Conservation (phyloP, 1,140 invertebrate genomes). For the Piezodorus guildinii region DNA sequence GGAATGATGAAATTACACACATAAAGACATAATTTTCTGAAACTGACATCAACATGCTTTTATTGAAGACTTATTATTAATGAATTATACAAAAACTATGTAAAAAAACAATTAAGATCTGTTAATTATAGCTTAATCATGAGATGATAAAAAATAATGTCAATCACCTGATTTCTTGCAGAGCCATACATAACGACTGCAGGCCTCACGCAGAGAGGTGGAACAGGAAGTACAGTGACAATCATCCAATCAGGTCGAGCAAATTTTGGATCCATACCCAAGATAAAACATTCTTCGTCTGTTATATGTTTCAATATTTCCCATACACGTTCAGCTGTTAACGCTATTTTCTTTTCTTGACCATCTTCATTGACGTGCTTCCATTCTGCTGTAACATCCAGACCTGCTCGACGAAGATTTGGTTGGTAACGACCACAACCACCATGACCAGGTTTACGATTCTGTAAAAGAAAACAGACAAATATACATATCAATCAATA, state of each 20-base stretch:
- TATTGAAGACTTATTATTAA: too few species aligned
- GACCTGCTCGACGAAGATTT: slow-evolving; percentile 70
- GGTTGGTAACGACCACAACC: slow-evolving; percentile 98
- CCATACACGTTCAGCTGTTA: slow-evolving; percentile 90
- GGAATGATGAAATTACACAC: too few species aligned
- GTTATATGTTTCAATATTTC: slow-evolving; percentile 95
- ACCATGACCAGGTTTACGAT: slow-evolving; percentile 69
- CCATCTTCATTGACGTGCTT: slow-evolving; percentile 97
- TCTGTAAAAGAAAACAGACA: neutral
- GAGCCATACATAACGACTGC: slow-evolving; percentile 99
- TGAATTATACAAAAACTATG: too few species aligned
- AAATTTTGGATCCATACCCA: slow-evolving; percentile 93
- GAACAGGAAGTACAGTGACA: slow-evolving; percentile 91
- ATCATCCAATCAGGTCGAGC: slow-evolving; percentile 99
- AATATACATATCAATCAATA: too few species aligned
- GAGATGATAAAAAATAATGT: neutral
- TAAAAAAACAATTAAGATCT: too few species aligned
- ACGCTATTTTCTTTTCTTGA: slow-evolving; percentile 85
- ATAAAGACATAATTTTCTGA: too few species aligned
- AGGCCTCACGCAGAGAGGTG: slow-evolving; percentile 83
- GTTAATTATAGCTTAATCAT: too few species aligned
- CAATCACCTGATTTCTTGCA: slow-evolving; percentile 71
- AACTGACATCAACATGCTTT: too few species aligned
- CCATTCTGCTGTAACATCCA: slow-evolving; percentile 94
- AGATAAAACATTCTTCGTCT: slow-evolving; percentile 91